Evolutionary conservation across 2,113 vertebrate genomes (phyloP), one percentile per base, ranked within the genome.

Genomic region (Pelvicachromis taeniatus): DNA sequence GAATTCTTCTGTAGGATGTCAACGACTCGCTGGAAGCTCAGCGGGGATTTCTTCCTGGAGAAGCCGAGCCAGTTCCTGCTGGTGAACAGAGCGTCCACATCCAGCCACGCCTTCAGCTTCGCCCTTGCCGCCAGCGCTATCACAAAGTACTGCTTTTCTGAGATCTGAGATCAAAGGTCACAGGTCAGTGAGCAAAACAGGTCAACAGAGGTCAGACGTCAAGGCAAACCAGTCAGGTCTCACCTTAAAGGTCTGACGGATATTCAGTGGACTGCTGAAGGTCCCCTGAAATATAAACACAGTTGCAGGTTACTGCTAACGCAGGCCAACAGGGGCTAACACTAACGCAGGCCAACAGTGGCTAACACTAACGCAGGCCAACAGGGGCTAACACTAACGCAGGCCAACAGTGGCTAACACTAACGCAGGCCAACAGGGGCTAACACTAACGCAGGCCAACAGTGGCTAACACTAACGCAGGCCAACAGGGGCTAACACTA

Each of bases 21-120:
- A 4, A 99, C 98, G 54, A 99, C 97, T 0, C 97, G 89, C 80
- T 97, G 97, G 94, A 99, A 99, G 89, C 97, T 95, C 70, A 99
- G 96, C 5, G 98, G 98, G 1, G 97, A 97, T 81, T 94, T 97
- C 91, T 98, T 99, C 93, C 97, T 97, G 82, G 97, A 98, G 87
- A 99, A 97, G 73, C 98, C 98, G n/a, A 99, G 91, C 98, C 98
- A 99, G 89, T 97, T 99, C 95, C 98, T 98, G 14, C 97, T 97
- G 87, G 96, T 97, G 52, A 99, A 97, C 65, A 99, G 95, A 68
- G 96, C 96, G 77, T 99, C 97, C 2, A 99, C 97, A n/a, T 99
- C 98, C 14, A 88, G 78, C 99, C 98, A 99, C 23, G 96, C 96
- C 90, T 97, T 97, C 52, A 98, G 96, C 91, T 99, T 98, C 4